Evolutionary conservation across 2,888 invertebrate species (phyloP).

Genomic region (Harpalus rufipes): DNA sequence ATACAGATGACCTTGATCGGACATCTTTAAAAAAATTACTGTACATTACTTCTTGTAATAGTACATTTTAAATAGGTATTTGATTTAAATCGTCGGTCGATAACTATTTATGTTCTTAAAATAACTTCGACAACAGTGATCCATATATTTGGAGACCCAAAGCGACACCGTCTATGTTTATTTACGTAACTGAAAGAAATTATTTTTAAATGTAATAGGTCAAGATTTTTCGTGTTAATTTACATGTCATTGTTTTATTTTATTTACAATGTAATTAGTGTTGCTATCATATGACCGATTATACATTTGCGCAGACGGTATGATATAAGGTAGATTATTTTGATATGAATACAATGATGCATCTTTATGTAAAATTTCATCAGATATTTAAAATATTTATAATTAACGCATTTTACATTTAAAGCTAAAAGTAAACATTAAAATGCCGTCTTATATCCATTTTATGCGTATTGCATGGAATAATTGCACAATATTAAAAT

Average conservation of each 20-base stretch:
- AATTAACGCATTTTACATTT: background rate
- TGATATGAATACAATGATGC: constrained; percentile 13
- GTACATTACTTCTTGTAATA: no score
- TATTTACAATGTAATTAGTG: background rate
- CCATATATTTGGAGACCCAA: no score
- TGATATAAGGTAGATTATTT: background rate
- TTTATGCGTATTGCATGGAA: background rate
- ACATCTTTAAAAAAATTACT: no score
- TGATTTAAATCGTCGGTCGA: no score
- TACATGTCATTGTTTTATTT: background rate
- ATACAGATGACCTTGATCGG: no score
- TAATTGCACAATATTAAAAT: background rate
- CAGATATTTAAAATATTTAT: constrained; percentile 26
- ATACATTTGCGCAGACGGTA: background rate
- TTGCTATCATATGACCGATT: background rate
- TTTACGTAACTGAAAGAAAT: no score
- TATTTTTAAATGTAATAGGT: background rate
- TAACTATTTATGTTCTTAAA: no score
- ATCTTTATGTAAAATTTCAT: constrained; percentile 28
- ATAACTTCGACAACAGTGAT: no score
- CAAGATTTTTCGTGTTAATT: background rate
- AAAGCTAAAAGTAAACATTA: background rate
- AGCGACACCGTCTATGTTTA: no score
- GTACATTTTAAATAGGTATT: no score
- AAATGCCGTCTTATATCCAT: background rate